phyloP scores from a whole-genome alignment of 2,113 vertebrate species.

The Agapornis roseicollis region DNA sequence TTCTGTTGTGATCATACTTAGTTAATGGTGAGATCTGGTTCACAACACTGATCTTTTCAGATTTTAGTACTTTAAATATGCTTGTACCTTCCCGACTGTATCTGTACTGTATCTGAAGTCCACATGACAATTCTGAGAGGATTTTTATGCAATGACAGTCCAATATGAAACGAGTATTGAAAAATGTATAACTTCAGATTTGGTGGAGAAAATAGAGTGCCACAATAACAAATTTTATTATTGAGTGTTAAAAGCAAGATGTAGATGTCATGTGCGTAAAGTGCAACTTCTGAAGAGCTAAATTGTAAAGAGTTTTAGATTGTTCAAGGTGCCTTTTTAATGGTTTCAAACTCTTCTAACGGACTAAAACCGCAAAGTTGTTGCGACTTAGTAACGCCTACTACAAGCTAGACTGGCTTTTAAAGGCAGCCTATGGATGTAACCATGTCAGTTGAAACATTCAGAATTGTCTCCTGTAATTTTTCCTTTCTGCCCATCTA shows the following conservation, averaged over 20 bases:
- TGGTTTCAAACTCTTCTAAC: constrained; percentile 59
- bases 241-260: constrained; percentile 45
- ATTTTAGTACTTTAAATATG: constrained; percentile 55
- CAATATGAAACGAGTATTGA: not conserved
- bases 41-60: constrained; percentile 45
- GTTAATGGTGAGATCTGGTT: constrained; percentile 44
- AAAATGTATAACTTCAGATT: not conserved
- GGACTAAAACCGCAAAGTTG: constrained; percentile 48
- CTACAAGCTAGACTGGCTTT: constrained; percentile 20
- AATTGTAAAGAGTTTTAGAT: constrained; percentile 52
- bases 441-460: constrained; percentile 32
- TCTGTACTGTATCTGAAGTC: constrained; percentile 41
- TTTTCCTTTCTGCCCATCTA: constrained; percentile 34
- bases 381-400: constrained; percentile 7
- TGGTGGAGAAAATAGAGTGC: not conserved
- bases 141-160: constrained; percentile 41
- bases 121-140: not conserved
- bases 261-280: constrained; percentile 18
- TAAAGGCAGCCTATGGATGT: constrained; percentile 8
- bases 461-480: constrained; percentile 43
- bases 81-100: constrained; percentile 24
- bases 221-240: constrained; percentile 21
- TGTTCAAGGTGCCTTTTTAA: constrained; percentile 74
- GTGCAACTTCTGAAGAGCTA: constrained; percentile 19
- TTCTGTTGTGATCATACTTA: constrained; percentile 6